Conservation (phyloP, 2,797 vertebrate genomes). For the Gobio occitaniae region DNA sequence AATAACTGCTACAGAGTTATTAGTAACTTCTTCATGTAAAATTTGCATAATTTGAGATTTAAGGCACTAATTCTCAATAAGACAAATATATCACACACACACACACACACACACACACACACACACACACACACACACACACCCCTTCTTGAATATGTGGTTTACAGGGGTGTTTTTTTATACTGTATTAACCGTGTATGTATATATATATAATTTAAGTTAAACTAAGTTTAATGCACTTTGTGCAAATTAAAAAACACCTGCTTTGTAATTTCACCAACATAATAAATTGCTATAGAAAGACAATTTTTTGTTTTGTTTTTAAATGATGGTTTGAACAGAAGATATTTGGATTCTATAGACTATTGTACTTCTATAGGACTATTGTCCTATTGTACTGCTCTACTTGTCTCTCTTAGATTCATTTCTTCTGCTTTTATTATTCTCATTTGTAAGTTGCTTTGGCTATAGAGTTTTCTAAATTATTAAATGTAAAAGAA, state of each 20-base stretch:
- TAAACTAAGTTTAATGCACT: neutral
- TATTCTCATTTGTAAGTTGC: neutral
- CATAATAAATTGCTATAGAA: too few species aligned
- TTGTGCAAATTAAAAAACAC: neutral
- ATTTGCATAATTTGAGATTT: neutral
- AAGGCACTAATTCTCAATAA: neutral
- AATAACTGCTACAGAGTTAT: too few species aligned
- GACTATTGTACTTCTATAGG: too few species aligned
- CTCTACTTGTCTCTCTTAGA: neutral
- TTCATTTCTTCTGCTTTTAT: neutral
- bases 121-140: neutral
- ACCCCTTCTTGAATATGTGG: too few species aligned
- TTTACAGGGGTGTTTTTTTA: too few species aligned
- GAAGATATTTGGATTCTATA: neutral
- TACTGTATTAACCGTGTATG: too few species aligned
- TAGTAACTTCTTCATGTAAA: neutral
- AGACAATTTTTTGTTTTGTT: too few species aligned
- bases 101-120: too few species aligned
- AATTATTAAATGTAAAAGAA: neutral
- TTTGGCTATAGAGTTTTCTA: neutral
- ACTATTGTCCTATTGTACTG: too few species aligned
- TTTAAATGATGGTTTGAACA: neutral
- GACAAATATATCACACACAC: too few species aligned
- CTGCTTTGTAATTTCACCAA: too few species aligned
- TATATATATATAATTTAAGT: too few species aligned